Evolutionary conservation across 35 echinoderm and acorn worm genomes (phyloP).

Genomic region (Apostichopus japonicus): DNA sequence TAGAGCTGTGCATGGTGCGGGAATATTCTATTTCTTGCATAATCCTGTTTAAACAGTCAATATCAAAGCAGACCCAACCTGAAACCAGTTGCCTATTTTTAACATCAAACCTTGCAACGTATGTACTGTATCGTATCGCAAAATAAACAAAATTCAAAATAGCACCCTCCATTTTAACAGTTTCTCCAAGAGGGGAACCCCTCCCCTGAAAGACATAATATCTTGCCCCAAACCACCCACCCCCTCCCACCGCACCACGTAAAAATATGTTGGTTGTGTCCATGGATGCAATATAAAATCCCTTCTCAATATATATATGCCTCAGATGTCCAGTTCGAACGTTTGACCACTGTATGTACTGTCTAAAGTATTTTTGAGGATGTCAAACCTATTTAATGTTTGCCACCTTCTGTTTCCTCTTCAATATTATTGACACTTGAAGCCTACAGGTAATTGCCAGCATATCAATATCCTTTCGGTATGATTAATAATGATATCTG

Average conservation of each 20-base stretch:
- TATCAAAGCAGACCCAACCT: no score
- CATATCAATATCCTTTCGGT: neutral
- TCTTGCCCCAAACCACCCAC: neutral
- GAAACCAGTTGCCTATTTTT: no score
- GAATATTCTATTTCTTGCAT: no score
- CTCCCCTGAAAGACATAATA: neutral
- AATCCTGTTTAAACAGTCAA: no score
- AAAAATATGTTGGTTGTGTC: no score
- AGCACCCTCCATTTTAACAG: neutral
- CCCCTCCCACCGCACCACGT: neutral
- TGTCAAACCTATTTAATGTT: neutral
- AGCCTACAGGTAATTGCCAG: neutral
- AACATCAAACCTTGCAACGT: no score
- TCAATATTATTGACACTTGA: neutral
- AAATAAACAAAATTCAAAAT: no score
- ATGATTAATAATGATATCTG: neutral
- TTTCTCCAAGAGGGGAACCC: neutral
- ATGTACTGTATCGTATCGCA: no score
- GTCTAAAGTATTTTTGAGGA: neutral
- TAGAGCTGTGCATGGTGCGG: no score
- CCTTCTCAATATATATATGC: no score
- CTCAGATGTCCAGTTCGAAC: neutral
- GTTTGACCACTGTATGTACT: neutral
- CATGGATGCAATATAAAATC: no score
- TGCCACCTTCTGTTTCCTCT: neutral